Percentiles rank a stretch among this genome's conserved stretches.
Conservation (phyloP, 1,140 invertebrate species). For the Rhizoglyphus robini region DNA sequence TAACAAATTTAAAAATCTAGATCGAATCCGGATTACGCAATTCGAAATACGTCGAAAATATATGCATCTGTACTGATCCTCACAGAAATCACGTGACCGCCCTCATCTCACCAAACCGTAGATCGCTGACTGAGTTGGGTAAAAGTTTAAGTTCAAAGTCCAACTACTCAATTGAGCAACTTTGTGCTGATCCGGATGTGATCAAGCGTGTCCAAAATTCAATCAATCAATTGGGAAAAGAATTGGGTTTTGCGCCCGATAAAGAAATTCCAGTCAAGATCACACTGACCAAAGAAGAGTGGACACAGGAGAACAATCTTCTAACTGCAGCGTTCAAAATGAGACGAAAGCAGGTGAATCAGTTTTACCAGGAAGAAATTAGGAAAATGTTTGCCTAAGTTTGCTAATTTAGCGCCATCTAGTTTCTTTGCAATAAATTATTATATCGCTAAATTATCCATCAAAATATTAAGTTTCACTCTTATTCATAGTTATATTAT, state of each 20-base stretch:
- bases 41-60: slow-evolving; percentile 83
- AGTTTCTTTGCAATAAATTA: no score
- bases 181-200: slow-evolving; percentile 58
- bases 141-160: slow-evolving; percentile 34
- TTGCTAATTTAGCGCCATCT: no score
- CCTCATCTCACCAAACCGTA: slow-evolving; percentile 67
- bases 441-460: no score
- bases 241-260: slow-evolving; percentile 1
- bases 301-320: slow-evolving; percentile 44
- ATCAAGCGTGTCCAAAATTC: slow-evolving; percentile 48
- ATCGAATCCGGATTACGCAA: slow-evolving; percentile 82
- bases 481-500: no score
- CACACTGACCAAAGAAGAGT: slow-evolving; percentile 33
- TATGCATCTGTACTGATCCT: slow-evolving; percentile 80
- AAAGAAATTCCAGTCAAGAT: slow-evolving; percentile 36
- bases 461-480: no score
- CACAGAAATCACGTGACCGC: slow-evolving; percentile 71
- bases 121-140: slow-evolving; percentile 48
- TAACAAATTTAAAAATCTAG: slow-evolving; percentile 26
- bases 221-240: neutral
- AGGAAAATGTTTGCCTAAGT: neutral
- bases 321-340: slow-evolving; percentile 76
- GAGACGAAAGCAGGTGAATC: slow-evolving; percentile 85
- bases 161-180: slow-evolving; percentile 47
- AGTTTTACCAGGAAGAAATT: slow-evolving; percentile 47